Evolutionary conservation across 2,113 vertebrate species (phyloP).

Genomic region (Aix galericulata): DNA sequence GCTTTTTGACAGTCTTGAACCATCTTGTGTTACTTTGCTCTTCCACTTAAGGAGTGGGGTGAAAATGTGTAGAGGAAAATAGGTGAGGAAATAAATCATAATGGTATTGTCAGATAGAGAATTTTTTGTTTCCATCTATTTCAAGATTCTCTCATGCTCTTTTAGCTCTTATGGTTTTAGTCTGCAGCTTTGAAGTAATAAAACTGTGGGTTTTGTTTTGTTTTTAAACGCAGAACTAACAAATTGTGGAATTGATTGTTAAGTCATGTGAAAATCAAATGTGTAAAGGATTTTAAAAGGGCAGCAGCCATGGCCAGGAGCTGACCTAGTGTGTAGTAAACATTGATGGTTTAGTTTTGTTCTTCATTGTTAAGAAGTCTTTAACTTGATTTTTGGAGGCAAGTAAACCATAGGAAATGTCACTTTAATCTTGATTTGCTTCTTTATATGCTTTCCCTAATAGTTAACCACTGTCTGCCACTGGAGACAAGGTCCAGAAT

Average conservation of each 20-base stretch:
- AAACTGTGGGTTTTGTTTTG: neutral
- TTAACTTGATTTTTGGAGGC: neutral
- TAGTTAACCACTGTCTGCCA: neutral
- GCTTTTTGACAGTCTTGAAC: neutral
- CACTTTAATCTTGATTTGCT: neutral
- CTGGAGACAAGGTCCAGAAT: neutral
- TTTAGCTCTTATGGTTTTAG: neutral
- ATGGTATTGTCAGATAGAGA: neutral
- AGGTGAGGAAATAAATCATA: neutral
- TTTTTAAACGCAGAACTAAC: neutral
- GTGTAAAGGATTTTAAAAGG: neutral
- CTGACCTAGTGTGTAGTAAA: neutral
- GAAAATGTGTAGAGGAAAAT: neutral
- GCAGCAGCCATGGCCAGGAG: neutral
- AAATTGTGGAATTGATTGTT: neutral
- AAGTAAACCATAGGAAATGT: neutral
- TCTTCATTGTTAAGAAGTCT: neutral
- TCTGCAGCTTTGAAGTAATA: neutral
- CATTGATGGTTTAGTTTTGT: neutral
- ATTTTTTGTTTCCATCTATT: neutral
- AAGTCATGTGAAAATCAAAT: neutral
- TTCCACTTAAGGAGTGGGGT: neutral
- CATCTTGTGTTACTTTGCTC: neutral
- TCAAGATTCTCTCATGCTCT: neutral
- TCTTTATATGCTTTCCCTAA: neutral